Evolutionary conservation across 1,140 invertebrate genomes (phyloP), one percentile per base, ranked within the genome.

Genomic region (Rhagoletis zephyria): DNA sequence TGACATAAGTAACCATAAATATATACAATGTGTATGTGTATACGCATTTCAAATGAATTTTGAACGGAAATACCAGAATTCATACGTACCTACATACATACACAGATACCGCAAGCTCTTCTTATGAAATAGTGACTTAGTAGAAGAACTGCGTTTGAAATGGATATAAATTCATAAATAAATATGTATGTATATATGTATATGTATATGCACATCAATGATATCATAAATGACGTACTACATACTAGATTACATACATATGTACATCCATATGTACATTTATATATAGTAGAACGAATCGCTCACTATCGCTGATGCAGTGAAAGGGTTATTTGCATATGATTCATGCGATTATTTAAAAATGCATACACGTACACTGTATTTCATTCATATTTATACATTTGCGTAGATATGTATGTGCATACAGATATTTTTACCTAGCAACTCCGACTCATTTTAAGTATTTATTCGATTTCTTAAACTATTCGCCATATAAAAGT

Each of bases 321-420:
- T 51, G 70, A 77, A 74, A 77, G 70, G 70, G 45, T n/a, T 12
- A 77, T 48, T 77, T 77, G 70, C 70, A 77, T 77, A 77, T 77
- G 70, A 48, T 7, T 77, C 45, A 77, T n/a, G n/a, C 16, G 4
- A 16, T n/a, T 64, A n/a, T n/a, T 64, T 6, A 60, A 12, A 60
- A 1, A 60, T 60, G 59, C 30, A n/a, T n/a, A n/a, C n/a, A n/a
- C n/a, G n/a, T n/a, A n/a, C n/a, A 30, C 30, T 30, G 30, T 30
- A 30, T 30, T 30, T 60, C 12, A 60, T 60, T 7, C 59, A 60
- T 60, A 60, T 60, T 7, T 60, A 60, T 12, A 60, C 30, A 30
- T 30, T 30, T 30, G 30, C 30, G 30, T 30, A 30, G 1, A 30
- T 30, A 30, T 30, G 30, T 60, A 60, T 60, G 59, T 60, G 12